Conservation (phyloP, 2,113 vertebrate genomes). For the Seriola rivoliana region DNA sequence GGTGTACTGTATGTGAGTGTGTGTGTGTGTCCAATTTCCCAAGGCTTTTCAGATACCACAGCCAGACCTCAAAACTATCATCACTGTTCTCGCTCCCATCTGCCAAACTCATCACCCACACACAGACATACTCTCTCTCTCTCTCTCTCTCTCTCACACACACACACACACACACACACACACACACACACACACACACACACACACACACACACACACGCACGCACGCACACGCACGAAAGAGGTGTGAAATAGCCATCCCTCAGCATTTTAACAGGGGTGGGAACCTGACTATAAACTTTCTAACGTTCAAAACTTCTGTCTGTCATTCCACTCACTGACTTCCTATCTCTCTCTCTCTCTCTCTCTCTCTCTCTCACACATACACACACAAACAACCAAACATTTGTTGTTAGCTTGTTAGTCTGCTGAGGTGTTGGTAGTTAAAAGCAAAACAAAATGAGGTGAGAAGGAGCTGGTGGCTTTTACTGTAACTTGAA, state of each 20-base stretch:
- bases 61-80: constrained; percentile 81
- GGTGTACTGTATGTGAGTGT: constrained; percentile 60
- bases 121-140: constrained; percentile 26
- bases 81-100: constrained; percentile 75
- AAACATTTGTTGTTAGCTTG: constrained; percentile 58
- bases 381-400: constrained; percentile 13
- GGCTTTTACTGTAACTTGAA: constrained; percentile 13
- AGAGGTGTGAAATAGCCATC: constrained; percentile 72
- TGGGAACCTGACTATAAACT: constrained; percentile 73
- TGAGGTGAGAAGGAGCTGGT: constrained; percentile 34
- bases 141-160: not conserved
- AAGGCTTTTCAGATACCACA: constrained; percentile 74
- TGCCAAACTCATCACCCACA: constrained; percentile 79
- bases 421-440: constrained; percentile 57
- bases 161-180: constrained; percentile 33
- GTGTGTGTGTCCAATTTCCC: constrained; percentile 74
- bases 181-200: constrained; percentile 13
- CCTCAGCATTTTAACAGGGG: constrained; percentile 67
- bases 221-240: constrained; percentile 29
- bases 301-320: constrained; percentile 60
- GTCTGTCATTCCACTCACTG: constrained; percentile 40
- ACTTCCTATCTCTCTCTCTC: not conserved
- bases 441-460: constrained; percentile 28
- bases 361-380: not conserved
- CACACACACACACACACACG: constrained; percentile 30